These are phyloP conservation scores for Spialia ferax DNA, from an alignment of 2,888 invertebrate genomes.

Conservation along the genomic window DNA sequence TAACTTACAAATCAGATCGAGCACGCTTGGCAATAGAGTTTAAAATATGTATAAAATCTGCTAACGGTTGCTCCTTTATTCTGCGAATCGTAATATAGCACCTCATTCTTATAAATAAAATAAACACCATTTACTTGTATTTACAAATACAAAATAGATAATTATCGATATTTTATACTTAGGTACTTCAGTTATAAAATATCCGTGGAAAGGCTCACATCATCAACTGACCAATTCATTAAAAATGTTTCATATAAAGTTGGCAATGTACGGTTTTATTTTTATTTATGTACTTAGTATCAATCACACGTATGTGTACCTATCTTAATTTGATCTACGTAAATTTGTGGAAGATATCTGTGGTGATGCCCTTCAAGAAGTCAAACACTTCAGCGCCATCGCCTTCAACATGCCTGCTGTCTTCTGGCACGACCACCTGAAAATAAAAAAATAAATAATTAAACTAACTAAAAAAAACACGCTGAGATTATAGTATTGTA, in stretches of 20 bases:
- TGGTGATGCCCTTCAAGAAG: slow-evolving; percentile 75
- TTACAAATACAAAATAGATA: slow-evolving; percentile 44
- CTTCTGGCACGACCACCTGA: slow-evolving; percentile 51
- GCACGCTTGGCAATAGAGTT: slow-evolving; percentile 31
- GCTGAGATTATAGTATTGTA: too few species aligned
- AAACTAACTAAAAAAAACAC: neutral
- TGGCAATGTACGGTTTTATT: slow-evolving; percentile 16
- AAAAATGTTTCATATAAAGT: slow-evolving; percentile 12
- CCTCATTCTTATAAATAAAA: slow-evolving; percentile 45
- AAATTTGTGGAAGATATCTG: slow-evolving; percentile 75
- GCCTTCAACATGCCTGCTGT: slow-evolving; percentile 50
- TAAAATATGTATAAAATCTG: slow-evolving; percentile 35
- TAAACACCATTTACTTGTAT: slow-evolving; percentile 43
- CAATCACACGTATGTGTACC: slow-evolving; percentile 17
- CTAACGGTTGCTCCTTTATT: slow-evolving; percentile 18
- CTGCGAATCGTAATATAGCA: slow-evolving; percentile 44
- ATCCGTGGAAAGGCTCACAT: slow-evolving; percentile 1
- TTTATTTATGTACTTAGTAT: slow-evolving; percentile 13
- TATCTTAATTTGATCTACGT: slow-evolving; percentile 52
- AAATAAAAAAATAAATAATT: neutral
- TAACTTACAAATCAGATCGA: slow-evolving; percentile 17
- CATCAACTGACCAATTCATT: slow-evolving; percentile 1
- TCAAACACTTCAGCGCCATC: slow-evolving; percentile 73
- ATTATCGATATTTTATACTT: slow-evolving; percentile 25
- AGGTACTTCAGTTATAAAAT: slow-evolving; percentile 20